phyloP scores from a whole-genome alignment of 2,113 vertebrate species.

The Pandion haliaetus region DNA sequence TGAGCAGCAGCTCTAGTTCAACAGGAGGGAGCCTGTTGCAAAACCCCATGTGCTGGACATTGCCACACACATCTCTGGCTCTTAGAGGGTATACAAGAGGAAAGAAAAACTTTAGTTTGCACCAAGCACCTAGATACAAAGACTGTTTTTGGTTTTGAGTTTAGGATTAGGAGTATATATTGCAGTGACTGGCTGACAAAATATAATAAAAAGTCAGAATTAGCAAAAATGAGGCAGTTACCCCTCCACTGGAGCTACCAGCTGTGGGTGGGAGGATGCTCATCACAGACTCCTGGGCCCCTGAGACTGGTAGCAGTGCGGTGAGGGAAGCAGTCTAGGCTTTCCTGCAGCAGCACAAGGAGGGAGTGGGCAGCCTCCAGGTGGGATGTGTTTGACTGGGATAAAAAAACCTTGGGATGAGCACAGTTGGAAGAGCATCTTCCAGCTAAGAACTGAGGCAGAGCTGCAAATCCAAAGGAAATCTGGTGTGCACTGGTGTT shows the following conservation, averaged over 20 bases:
- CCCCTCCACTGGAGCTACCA: background rate
- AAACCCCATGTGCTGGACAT: background rate
- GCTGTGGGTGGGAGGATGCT: background rate
- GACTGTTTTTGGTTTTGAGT: background rate
- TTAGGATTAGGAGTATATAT: background rate
- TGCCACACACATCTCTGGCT: background rate
- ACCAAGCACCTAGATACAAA: background rate
- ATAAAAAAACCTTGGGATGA: background rate
- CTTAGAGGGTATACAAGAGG: background rate
- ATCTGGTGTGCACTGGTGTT: background rate
- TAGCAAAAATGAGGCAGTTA: background rate
- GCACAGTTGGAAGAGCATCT: background rate
- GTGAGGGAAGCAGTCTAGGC: background rate
- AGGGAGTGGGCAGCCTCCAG: background rate
- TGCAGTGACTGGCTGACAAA: background rate
- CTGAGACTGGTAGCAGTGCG: background rate
- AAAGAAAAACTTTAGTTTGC: background rate
- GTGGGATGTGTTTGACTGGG: background rate
- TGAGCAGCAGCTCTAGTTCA: background rate
- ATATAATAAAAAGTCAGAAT: background rate
- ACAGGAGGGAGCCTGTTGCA: background rate
- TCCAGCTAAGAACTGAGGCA: background rate
- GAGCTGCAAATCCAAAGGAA: background rate
- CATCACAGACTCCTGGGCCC: background rate
- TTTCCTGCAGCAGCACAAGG: background rate